Conservation (phyloP, 2,113 vertebrate genomes). For the Petroica traversi region DNA sequence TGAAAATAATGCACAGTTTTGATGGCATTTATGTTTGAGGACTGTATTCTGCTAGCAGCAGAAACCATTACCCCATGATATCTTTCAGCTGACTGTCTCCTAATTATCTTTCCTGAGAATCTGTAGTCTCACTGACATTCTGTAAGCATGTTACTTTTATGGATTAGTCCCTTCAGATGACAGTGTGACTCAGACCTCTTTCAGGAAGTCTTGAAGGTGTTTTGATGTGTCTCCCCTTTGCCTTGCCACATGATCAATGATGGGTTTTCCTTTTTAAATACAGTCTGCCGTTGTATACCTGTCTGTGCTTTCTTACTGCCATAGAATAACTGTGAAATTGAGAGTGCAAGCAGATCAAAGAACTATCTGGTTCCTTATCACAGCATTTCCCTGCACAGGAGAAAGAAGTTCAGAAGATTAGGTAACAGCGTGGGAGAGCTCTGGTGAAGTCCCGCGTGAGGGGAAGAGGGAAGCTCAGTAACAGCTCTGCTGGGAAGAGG, state of each 20-base stretch:
- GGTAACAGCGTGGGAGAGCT: neutral
- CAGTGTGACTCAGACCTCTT: neutral
- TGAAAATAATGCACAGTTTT: neutral
- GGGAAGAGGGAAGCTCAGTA: neutral
- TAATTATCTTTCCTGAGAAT: constrained; percentile 40
- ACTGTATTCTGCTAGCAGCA: neutral
- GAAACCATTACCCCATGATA: neutral
- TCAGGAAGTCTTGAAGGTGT: neutral
- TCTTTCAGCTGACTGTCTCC: constrained; percentile 34
- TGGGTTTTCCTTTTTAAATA: neutral
- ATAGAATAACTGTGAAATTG: neutral
- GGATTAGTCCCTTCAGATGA: neutral
- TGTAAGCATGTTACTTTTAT: neutral
- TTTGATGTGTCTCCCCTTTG: neutral
- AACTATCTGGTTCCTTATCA: neutral
- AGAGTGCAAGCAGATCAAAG: neutral
- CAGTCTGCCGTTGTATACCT: neutral
- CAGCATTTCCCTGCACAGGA: neutral
- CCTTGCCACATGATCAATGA: neutral
- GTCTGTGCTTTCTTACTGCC: neutral
- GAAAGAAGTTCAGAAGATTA: neutral
- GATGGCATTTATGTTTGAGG: neutral
- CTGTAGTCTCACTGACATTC: neutral
- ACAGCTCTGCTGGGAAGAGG: neutral
- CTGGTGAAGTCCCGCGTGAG: neutral